A percentile compares a stretch with the other conserved stretches of the same genome.
Conservation (phyloP, 1,140 invertebrate genomes). For the Palaemon carinicauda region DNA sequence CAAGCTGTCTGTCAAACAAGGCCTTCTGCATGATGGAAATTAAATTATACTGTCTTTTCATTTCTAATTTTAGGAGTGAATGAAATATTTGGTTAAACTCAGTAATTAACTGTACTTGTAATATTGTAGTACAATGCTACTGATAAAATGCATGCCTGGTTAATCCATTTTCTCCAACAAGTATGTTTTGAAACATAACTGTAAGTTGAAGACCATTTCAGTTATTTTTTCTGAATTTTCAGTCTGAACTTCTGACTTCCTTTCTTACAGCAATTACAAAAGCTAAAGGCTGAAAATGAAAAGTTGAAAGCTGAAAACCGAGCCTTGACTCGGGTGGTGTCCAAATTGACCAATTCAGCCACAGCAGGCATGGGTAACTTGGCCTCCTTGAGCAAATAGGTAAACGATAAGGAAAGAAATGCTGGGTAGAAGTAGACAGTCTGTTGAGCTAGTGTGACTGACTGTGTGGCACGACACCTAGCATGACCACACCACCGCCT, state of each 20-base stretch:
- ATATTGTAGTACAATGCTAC: background rate
- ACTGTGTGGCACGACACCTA: slow-evolving; percentile 25
- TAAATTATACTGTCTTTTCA: background rate
- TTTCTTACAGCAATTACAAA: slow-evolving; percentile 94
- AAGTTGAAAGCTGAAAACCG: slow-evolving; percentile 94
- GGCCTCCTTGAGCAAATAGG: slow-evolving; percentile 53
- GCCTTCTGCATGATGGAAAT: slow-evolving; percentile 29
- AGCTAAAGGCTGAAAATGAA: slow-evolving; percentile 96
- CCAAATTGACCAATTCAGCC: slow-evolving; percentile 89
- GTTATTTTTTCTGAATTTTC: slow-evolving; percentile 11
- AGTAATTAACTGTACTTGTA: background rate
- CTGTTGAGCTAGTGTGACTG: slow-evolving; percentile 37
- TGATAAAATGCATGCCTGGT: background rate
- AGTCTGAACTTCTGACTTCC: slow-evolving; percentile 45
- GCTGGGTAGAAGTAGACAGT: slow-evolving; percentile 25
- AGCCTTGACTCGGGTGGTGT: slow-evolving; percentile 92
- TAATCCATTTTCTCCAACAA: slow-evolving; percentile 3
- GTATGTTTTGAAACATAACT: slow-evolving; percentile 10
- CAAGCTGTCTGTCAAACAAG: background rate
- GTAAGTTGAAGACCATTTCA: background rate
- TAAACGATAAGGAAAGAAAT: slow-evolving; percentile 10
- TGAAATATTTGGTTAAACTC: background rate
- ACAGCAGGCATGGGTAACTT: slow-evolving; percentile 51
- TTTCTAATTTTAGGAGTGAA: background rate
- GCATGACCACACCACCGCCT: slow-evolving; percentile 43